phyloP scores from a whole-genome alignment of 2,113 vertebrate genomes.

The Entomyzon cyanotis region DNA sequence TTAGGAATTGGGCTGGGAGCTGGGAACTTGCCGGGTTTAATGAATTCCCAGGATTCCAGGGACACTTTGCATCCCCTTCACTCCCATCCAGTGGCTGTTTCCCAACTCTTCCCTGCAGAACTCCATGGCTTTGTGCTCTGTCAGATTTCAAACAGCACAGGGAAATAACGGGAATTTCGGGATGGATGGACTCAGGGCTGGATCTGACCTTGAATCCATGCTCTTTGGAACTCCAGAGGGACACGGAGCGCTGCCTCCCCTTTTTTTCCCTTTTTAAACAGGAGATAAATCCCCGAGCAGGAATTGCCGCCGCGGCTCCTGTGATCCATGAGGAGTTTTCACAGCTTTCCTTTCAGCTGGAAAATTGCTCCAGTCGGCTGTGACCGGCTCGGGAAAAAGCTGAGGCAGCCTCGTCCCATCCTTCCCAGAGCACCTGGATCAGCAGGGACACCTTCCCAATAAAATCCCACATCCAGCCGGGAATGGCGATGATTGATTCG shows the following conservation, averaged over 20 bases:
- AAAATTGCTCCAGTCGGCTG: not conserved
- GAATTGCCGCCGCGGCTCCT: not conserved
- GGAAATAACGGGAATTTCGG: not conserved
- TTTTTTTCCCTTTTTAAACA: not conserved
- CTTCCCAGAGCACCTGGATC: not conserved
- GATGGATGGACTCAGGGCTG: not conserved
- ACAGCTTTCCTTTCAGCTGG: not conserved
- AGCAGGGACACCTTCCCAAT: not conserved
- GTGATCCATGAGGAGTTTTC: not conserved
- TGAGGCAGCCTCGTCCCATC: not conserved
- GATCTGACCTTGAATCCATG: slow-evolving; percentile 5
- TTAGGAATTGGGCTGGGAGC: not conserved
- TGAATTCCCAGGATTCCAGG: not conserved
- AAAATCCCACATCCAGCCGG: not conserved
- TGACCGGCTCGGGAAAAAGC: not conserved
- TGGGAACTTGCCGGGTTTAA: not conserved
- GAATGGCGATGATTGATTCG: not conserved
- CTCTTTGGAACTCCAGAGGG: not conserved
- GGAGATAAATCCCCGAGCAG: not conserved
- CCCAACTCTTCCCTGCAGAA: not conserved
- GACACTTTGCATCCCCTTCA: not conserved
- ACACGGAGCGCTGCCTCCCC: not conserved
- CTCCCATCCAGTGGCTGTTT: not conserved
- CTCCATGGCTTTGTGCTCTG: not conserved
- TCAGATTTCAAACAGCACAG: not conserved